Conservation (phyloP, 1,140 invertebrate species). For the Colletes gigas region DNA sequence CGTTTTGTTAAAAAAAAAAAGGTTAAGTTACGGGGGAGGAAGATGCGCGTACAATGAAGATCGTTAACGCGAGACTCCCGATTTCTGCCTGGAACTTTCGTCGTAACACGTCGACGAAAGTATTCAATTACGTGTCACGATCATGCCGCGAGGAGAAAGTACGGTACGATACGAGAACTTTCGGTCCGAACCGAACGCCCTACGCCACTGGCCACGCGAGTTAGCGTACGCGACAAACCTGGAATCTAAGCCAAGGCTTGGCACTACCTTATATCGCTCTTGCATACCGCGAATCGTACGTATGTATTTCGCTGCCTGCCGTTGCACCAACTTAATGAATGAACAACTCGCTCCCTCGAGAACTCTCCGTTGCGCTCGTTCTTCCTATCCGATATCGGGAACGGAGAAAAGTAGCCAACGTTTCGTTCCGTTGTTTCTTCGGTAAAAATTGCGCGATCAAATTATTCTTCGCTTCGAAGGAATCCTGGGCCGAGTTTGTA, state of each 20-base stretch:
- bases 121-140: constrained; percentile 47
- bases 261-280: constrained; percentile 26
- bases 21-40: background rate
- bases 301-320: background rate
- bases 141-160: constrained; percentile 44
- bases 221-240: constrained; percentile 55
- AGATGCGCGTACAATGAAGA: too few relatives aligned
- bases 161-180: constrained; percentile 17
- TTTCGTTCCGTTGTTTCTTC: too few relatives aligned
- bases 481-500: too few relatives aligned
- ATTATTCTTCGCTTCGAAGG: too few relatives aligned
- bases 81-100: constrained; percentile 34
- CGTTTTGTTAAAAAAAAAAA: too few relatives aligned
- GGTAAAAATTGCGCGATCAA: too few relatives aligned
- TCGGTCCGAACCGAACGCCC: constrained; percentile 9
- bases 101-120: constrained; percentile 35
- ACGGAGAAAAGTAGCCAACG: too few relatives aligned
- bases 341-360: constrained; percentile 1
- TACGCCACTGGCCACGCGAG: constrained; percentile 43
- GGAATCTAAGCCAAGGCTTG: constrained; percentile 70
- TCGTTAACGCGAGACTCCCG: background rate
- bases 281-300: background rate
- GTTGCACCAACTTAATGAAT: constrained; percentile 15
- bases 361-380: too few relatives aligned
- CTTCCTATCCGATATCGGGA: too few relatives aligned